These are phyloP conservation scores for Premnoplex brunnescens DNA, from an alignment of 2,797 vertebrate species.

Conservation along the genomic window DNA sequence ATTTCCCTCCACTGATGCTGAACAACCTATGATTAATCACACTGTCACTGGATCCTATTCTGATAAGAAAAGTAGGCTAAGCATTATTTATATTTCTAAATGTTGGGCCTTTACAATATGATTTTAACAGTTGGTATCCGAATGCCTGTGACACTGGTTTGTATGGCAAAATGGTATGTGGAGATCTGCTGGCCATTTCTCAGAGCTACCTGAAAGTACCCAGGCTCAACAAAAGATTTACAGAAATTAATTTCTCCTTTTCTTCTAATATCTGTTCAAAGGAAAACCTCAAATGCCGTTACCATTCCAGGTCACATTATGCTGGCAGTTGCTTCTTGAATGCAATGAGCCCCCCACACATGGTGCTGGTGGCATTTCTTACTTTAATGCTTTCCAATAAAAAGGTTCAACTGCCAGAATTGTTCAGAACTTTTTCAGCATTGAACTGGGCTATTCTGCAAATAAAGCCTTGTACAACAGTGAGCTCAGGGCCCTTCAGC, in stretches of 20 bases:
- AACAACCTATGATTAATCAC: conserved; percentile 45
- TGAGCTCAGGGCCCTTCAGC: neutral
- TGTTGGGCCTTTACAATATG: neutral
- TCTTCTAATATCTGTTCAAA: neutral
- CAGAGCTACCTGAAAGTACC: neutral
- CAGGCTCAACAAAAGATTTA: neutral
- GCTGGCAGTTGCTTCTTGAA: neutral
- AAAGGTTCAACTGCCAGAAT: neutral
- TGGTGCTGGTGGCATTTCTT: neutral
- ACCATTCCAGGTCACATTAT: neutral
- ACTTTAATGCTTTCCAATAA: neutral
- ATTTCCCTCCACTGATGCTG: neutral
- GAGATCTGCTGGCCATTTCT: neutral
- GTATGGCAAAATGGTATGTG: neutral
- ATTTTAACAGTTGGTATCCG: neutral
- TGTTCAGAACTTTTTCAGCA: neutral
- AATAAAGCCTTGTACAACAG: neutral
- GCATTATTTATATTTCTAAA: conserved; percentile 1
- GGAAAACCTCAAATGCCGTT: neutral
- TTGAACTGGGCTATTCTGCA: neutral
- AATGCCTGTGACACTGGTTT: neutral
- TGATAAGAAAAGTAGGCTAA: conserved; percentile 22
- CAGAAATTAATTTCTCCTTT: neutral
- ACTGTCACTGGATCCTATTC: neutral
- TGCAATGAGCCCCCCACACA: fast-evolving